Evolutionary conservation across 2,888 invertebrate genomes (phyloP).

Genomic region (Panopea generosa): DNA sequence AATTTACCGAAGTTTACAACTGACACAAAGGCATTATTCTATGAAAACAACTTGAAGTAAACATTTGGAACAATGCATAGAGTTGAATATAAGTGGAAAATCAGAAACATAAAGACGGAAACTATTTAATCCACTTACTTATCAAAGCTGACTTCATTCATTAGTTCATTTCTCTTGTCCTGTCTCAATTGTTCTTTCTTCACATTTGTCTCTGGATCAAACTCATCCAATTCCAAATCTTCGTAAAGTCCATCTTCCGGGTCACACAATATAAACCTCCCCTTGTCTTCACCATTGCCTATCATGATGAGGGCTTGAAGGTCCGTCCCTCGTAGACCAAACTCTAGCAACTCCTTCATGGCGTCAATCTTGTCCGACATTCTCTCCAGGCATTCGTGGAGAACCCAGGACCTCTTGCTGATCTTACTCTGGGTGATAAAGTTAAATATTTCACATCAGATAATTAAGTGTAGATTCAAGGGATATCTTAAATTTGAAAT

Average conservation of each 20-base stretch:
- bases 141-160: slow-evolving; percentile 83
- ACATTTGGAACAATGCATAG: too few relatives aligned
- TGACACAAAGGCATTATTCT: too few relatives aligned
- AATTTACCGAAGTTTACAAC: too few relatives aligned
- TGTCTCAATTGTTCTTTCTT: slow-evolving; percentile 70
- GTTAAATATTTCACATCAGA: too few relatives aligned
- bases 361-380: slow-evolving; percentile 91
- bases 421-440: slow-evolving; percentile 88
- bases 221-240: slow-evolving; percentile 76
- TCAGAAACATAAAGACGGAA: too few relatives aligned
- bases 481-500: neutral
- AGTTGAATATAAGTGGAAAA: too few relatives aligned
- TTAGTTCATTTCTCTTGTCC: slow-evolving; percentile 72
- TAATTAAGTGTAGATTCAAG: too few relatives aligned
- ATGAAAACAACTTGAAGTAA: too few relatives aligned
- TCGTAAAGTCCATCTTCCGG: slow-evolving; percentile 80
- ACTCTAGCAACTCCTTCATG: slow-evolving; percentile 90
- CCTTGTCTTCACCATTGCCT: slow-evolving; percentile 81
- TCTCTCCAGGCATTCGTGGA: slow-evolving; percentile 92
- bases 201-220: slow-evolving; percentile 71
- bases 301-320: slow-evolving; percentile 87
- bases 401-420: slow-evolving; percentile 91
- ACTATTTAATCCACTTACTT: slow-evolving; percentile 83
- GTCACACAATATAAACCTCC: slow-evolving; percentile 81
- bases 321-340: slow-evolving; percentile 90